Evolutionary conservation across 1,140 invertebrate genomes (phyloP).

Genomic region (Sycobia sp.): DNA sequence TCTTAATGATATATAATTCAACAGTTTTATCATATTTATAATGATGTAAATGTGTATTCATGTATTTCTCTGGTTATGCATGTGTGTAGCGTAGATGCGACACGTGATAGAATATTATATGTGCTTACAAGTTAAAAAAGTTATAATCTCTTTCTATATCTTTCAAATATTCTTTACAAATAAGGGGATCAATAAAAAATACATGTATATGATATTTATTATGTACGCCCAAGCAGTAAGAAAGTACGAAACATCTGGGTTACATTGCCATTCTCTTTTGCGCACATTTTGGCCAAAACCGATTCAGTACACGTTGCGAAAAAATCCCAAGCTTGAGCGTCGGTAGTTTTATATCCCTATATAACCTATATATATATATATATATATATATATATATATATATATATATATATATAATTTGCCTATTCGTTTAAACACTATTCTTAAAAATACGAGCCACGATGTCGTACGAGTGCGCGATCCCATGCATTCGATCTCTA

Average conservation of each 20-base stretch:
- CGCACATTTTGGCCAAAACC: background rate
- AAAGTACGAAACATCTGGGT: background rate
- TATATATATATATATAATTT: too few species aligned
- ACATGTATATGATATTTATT: constrained; percentile 8
- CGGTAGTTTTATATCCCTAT: background rate
- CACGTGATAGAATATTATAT: background rate
- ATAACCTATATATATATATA: too few species aligned
- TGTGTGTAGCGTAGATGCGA: background rate
- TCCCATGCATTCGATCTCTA: background rate
- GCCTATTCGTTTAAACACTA: too few species aligned
- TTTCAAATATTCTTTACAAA: constrained; percentile 1
- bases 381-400: too few species aligned
- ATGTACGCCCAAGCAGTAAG: constrained; percentile 2
- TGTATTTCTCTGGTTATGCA: background rate
- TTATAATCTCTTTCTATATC: background rate
- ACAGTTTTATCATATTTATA: too few species aligned
- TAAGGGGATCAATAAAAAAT: constrained; percentile 13
- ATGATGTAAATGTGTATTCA: too few species aligned
- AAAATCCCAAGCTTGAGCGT: background rate
- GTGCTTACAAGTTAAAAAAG: constrained; percentile 18
- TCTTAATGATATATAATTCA: too few species aligned
- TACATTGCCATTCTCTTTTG: background rate
- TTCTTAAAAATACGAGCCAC: background rate
- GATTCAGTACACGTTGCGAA: background rate
- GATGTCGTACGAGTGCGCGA: background rate